Evolutionary conservation across 2,797 vertebrate species (phyloP), one percentile per base, ranked within the genome.

Genomic region (Falco berigora): DNA sequence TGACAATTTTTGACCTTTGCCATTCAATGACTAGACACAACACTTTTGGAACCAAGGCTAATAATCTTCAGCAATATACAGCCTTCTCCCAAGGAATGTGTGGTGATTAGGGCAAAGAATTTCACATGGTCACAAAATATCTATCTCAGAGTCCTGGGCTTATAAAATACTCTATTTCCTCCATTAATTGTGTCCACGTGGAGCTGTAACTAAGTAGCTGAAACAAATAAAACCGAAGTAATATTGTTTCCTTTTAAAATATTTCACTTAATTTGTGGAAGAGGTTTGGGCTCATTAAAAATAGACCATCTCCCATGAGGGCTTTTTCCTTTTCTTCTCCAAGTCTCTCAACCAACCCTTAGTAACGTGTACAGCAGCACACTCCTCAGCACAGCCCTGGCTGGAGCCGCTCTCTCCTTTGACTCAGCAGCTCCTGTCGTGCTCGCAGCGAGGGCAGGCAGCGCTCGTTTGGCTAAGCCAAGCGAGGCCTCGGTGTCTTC

Each of bases 141-240:
- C 76, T 94, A 95, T 97, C 92, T 75, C 92, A 95, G 96, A 97
- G 96, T 97, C 93, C 93, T 95, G 97, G 97, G 90, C 98, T 98
- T 98, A 98, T 98, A 98, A 98, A 98, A 98, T 97, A 98, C 97
- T 97, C 98, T 97, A 97, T 98, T 98, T 98, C 98, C 98, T 98
- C 97, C 97, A 98, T 98, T 98, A 98, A 98, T 98, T 98, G 96
- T 97, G 97, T 97, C 98, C 98, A 88, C 80, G 97, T 97, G 98
- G 98, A 98, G 96, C 96, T 98, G 98, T 98, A 98, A 98, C 98
- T 97, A 98, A 97, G 98, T 98, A 98, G 98, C 97, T 98, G 97
- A 95, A 98, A 98, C 98, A 98, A 98, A 98, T 98, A 98, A 98
- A 98, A 97, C 95, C 94, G 89, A 97, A 98, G 97, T 97, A 98